phyloP scores from a whole-genome alignment of 2,113 vertebrate genomes.

The Otolemur garnettii region DNA sequence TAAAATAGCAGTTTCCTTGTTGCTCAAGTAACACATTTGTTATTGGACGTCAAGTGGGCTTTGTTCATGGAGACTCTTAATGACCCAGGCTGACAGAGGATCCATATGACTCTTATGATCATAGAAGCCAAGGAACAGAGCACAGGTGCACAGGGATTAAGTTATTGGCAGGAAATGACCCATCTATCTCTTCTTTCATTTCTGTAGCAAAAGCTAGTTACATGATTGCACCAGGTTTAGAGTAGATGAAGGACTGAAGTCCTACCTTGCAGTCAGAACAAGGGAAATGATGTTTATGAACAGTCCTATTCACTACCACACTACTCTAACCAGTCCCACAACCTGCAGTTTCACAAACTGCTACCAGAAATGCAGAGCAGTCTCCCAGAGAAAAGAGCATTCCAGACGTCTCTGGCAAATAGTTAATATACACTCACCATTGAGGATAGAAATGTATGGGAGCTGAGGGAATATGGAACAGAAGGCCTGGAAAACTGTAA shows the following conservation, averaged over 20 bases:
- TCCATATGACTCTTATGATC: background rate
- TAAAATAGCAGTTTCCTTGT: background rate
- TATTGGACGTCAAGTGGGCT: background rate
- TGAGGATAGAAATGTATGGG: background rate
- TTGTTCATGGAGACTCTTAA: background rate
- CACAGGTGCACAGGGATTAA: background rate
- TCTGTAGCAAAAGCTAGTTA: background rate
- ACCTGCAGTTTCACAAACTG: fast-evolving
- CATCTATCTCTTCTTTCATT: background rate
- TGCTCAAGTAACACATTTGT: background rate
- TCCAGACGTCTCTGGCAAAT: background rate
- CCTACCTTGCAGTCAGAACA: background rate
- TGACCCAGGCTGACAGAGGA: background rate
- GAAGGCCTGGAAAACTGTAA: background rate
- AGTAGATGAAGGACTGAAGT: background rate
- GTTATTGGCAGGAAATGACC: background rate
- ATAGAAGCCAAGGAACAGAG: background rate
- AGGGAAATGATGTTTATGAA: background rate
- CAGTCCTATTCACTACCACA: background rate
- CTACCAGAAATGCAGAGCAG: background rate
- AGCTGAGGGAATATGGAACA: background rate
- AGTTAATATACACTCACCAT: background rate
- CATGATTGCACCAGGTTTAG: background rate
- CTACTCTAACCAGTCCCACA: background rate
- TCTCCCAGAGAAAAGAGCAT: background rate